phyloP scores from a whole-genome alignment of 1,140 invertebrate species.

The Tenebrio molitor region DNA sequence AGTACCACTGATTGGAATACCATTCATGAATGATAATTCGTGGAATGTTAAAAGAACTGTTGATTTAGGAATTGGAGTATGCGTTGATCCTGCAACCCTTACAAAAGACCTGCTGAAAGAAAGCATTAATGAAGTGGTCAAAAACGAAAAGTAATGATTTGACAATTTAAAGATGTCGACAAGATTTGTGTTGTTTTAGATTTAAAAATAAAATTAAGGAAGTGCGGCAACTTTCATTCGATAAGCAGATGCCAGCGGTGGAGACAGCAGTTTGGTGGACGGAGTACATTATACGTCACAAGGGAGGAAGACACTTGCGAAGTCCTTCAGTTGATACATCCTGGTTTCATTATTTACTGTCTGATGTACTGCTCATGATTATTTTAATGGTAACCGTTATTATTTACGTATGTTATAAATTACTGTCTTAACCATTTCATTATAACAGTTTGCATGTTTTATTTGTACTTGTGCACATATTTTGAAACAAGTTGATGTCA shows the following conservation, averaged over 20 bases:
- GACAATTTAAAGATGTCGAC: no score
- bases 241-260: conserved; percentile 46
- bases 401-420: no score
- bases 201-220: conserved; percentile 35
- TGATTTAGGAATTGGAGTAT: conserved; percentile 58
- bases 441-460: no score
- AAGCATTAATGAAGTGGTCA: conserved; percentile 45
- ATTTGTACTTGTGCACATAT: no score
- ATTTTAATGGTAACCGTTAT: no score
- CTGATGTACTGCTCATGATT: no score
- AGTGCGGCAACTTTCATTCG: conserved; percentile 27
- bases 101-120: conserved; percentile 42
- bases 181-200: conserved; percentile 64
- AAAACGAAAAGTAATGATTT: conserved; percentile 42
- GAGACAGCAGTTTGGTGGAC: conserved; percentile 64
- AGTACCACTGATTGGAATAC: conserved; percentile 68
- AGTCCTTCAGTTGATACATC: conserved; percentile 16
- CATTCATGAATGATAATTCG: conserved; percentile 63
- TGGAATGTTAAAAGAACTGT: conserved; percentile 55
- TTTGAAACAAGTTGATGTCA: no score
- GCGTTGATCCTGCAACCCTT: conserved; percentile 44
- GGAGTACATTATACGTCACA: conserved; percentile 50
- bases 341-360: conserved; percentile 14
- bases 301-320: conserved; percentile 8
- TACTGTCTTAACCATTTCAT: no score